phyloP scores from a whole-genome alignment of 2,797 vertebrate genomes.

The Gambelia wislizenii region DNA sequence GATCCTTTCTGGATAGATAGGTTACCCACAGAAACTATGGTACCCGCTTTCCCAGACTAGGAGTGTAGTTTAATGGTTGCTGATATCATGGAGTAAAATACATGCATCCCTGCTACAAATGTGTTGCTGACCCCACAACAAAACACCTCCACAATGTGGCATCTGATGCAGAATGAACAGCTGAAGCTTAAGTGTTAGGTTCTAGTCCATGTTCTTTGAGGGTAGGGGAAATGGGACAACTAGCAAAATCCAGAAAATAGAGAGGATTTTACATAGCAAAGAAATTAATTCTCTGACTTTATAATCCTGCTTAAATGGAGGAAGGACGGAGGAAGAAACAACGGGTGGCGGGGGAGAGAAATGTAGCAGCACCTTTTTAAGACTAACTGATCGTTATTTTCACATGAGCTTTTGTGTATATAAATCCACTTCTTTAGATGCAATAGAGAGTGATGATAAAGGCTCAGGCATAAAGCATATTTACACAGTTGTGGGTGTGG shows the following conservation, averaged over 20 bases:
- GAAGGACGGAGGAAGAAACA: too few relatives aligned
- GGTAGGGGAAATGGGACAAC: background rate
- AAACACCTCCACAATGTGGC: background rate
- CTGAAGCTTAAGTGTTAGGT: background rate
- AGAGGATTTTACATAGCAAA: background rate
- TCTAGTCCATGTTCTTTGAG: background rate
- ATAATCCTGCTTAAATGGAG: too few relatives aligned
- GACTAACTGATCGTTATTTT: too few relatives aligned
- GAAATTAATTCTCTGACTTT: background rate
- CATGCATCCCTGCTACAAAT: background rate
- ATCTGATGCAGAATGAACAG: background rate
- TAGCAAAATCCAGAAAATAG: background rate
- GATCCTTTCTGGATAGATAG: background rate
- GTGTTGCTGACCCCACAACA: background rate
- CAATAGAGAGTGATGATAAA: too few relatives aligned
- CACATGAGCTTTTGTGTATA: too few relatives aligned
- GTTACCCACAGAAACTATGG: background rate
- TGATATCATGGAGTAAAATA: background rate
- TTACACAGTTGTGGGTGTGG: too few relatives aligned
- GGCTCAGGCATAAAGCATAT: too few relatives aligned
- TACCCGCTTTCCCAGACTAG: background rate
- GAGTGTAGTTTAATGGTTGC: background rate
- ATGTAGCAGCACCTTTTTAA: too few relatives aligned
- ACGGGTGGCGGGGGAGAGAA: too few relatives aligned
- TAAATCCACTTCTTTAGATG: too few relatives aligned